phyloP scores from a whole-genome alignment of 2,113 vertebrate genomes.

The Otolemur garnettii region DNA sequence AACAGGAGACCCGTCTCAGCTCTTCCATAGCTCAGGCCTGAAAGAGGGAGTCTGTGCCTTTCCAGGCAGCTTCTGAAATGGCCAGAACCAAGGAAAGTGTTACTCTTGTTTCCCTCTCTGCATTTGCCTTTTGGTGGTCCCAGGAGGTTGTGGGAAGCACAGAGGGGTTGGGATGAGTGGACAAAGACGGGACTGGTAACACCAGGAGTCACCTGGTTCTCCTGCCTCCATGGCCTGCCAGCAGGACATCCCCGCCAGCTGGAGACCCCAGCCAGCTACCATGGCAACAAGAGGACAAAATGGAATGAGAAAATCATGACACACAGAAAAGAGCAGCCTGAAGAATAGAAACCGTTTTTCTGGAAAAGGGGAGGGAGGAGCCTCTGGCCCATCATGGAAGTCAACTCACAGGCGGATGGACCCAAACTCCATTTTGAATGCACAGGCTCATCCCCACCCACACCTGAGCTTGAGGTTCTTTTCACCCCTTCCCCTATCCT shows the following conservation, averaged over 20 bases:
- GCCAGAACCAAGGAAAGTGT: neutral
- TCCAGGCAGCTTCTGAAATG: neutral
- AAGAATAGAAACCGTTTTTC: slow-evolving; percentile 33
- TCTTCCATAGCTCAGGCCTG: neutral
- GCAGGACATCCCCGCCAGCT: neutral
- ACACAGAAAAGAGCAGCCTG: neutral
- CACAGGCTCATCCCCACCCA: neutral
- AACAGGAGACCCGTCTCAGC: neutral
- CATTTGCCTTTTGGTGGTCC: neutral
- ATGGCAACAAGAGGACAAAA: neutral
- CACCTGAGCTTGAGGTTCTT: neutral
- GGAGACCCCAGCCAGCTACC: slow-evolving; percentile 4
- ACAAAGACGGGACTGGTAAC: neutral
- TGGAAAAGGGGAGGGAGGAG: neutral
- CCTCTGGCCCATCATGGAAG: neutral
- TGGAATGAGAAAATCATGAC: neutral
- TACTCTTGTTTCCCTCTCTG: neutral
- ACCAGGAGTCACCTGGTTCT: neutral
- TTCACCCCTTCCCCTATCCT: neutral
- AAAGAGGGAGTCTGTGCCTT: neutral
- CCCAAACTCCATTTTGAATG: neutral
- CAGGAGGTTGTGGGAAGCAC: neutral
- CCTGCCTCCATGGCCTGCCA: neutral
- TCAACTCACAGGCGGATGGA: neutral
- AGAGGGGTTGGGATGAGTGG: neutral